phyloP scores from a whole-genome alignment of 30 jellyfish, hydroid and myxozoan genomes.

The Nemopilema nomurai region DNA sequence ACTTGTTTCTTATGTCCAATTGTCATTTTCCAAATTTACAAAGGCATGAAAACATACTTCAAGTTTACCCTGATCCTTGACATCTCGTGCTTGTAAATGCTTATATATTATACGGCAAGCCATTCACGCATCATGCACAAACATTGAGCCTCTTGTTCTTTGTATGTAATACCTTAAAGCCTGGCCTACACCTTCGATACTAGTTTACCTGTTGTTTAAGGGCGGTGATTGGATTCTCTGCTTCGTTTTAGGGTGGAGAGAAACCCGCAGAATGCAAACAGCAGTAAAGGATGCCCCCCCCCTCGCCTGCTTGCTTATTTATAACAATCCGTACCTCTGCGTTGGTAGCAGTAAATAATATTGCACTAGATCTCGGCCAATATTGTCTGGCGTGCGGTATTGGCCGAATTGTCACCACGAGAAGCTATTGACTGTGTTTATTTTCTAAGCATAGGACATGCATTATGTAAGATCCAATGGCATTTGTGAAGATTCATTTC shows the following conservation, averaged over 20 bases:
- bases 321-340: neutral
- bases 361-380: neutral
- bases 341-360: neutral
- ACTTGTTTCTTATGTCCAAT: too few relatives aligned
- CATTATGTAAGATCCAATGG: neutral
- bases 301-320: neutral
- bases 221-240: neutral
- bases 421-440: neutral
- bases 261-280: slow-evolving; percentile 92
- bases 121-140: too few relatives aligned
- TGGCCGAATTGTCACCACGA: neutral
- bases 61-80: too few relatives aligned
- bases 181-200: too few relatives aligned
- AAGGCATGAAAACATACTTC: too few relatives aligned
- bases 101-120: too few relatives aligned
- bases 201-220: neutral
- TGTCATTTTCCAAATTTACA: too few relatives aligned
- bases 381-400: neutral
- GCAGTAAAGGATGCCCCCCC: slow-evolving; percentile 31
- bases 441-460: neutral
- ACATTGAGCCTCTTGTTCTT: neutral
- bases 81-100: too few relatives aligned
- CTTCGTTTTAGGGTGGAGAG: slow-evolving; percentile 61
- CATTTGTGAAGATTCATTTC: neutral
- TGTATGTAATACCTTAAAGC: neutral